Evolutionary conservation across 2,797 vertebrate species (phyloP), one percentile per base, ranked within the genome.

Genomic region (Notolepis coatsorum): DNA sequence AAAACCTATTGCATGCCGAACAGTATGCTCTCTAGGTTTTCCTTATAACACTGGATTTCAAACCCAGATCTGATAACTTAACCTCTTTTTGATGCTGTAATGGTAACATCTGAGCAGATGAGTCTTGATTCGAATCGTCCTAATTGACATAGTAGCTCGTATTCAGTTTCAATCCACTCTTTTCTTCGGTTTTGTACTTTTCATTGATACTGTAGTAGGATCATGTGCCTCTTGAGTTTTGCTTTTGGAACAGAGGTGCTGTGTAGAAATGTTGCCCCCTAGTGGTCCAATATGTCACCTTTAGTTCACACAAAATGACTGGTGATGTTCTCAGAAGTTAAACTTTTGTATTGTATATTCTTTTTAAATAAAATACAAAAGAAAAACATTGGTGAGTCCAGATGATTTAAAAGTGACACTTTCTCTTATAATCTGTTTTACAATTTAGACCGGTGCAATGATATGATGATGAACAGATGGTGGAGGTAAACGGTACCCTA

Each of bases 311-410:
- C 20, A 45, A n/a, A 37, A 10, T 37, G 1, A 37, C 30, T 37
- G 35, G 8, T 43, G 41, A 12, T 8, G 33, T 31, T 49, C 15
- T 53, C 20, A 5, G 30, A 35, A 42, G n/a, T n/a, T 31, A 35
- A 21, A 45, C 38, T 70, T 70, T 70, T 63, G 67, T 70, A 70
- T 31, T 49, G 35, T 6, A 59, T 54, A 35, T 38, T 46, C 45
- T 69, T 70, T 70, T 56, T 57, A 39, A 51, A 70, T 70, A 63
- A n/a, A n/a, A n/a, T n/a, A n/a, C n/a, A 63, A 62, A 52, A 20
- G 13, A 37, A 37, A 35, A 35, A 3, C 33, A 37, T 37, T n/a
- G n/a, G n/a, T n/a, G n/a, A n/a, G n/a, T n/a, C n/a, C n/a, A n/a
- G n/a, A n/a, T n/a, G n/a, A n/a, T n/a, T n/a, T n/a, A n/a, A n/a